Percentiles rank a stretch among this genome's conserved stretches.
phyloP scores from a whole-genome alignment of 2,888 invertebrate genomes.

The Nomada fucata region DNA sequence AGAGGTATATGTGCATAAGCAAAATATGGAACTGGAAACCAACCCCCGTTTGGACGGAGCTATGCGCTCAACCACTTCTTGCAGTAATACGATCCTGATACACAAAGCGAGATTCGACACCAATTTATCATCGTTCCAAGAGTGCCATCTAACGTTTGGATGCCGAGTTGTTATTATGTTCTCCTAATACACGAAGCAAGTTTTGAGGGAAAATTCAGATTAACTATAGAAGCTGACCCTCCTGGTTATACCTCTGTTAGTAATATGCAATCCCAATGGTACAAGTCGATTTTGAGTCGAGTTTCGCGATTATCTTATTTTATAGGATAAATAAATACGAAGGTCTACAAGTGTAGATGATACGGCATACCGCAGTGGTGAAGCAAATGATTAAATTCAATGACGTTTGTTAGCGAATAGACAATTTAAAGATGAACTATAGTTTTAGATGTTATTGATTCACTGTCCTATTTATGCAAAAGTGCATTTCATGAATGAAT shows the following conservation, averaged over 20 bases:
- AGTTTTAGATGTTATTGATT: not conserved
- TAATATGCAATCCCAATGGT: conserved; percentile 12
- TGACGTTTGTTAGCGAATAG: too few species aligned
- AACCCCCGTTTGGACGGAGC: too few species aligned
- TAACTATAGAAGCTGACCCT: conserved; percentile 5
- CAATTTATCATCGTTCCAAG: conserved; percentile 5
- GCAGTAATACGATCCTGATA: not conserved
- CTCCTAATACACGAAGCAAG: conserved; percentile 12
- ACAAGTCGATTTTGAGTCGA: conserved; percentile 50
- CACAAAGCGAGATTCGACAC: conserved; percentile 3
- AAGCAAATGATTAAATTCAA: not conserved
- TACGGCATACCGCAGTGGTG: not conserved
- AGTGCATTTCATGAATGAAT: not conserved
- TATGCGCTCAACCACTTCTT: not conserved
- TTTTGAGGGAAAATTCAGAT: conserved; percentile 32
- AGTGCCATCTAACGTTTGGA: not conserved
- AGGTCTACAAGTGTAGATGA: not conserved
- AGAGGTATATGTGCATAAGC: too few species aligned
- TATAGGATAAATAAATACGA: not conserved
- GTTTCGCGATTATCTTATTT: conserved; percentile 46
- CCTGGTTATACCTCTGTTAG: not conserved
- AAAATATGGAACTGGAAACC: too few species aligned
- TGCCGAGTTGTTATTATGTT: not conserved
- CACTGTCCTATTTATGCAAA: not conserved
- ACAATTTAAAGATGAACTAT: not conserved